phyloP scores from a whole-genome alignment of 2,797 vertebrate species.

The Sphenodon punctatus region DNA sequence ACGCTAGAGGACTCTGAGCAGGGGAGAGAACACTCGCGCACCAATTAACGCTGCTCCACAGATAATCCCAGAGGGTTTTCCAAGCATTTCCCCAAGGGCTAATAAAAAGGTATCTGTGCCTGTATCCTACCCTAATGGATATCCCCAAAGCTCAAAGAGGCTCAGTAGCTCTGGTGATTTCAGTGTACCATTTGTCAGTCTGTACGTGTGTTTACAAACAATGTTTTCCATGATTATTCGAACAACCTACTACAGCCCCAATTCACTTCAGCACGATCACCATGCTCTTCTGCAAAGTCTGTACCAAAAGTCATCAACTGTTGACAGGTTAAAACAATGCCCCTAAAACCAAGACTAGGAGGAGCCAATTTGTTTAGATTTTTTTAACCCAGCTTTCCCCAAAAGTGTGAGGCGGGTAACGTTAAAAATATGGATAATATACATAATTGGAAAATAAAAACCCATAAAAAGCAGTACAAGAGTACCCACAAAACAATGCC shows the following conservation, averaged over 20 bases:
- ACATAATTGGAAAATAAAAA: too few species aligned
- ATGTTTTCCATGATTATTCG: background rate
- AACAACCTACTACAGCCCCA: background rate
- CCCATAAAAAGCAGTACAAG: too few species aligned
- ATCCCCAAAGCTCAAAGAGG: background rate
- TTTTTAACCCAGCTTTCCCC: too few species aligned
- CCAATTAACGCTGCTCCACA: constrained; percentile 42
- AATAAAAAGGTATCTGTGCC: constrained; percentile 41
- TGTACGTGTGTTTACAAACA: constrained; percentile 1
- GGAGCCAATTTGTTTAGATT: too few species aligned
- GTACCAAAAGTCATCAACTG: too few species aligned
- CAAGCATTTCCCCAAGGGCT: constrained; percentile 35
- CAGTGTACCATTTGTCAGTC: constrained; percentile 16
- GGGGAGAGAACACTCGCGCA: background rate
- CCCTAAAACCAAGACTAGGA: too few species aligned
- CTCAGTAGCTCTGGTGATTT: background rate
- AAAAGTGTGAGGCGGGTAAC: too few species aligned
- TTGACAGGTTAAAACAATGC: too few species aligned
- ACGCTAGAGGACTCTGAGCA: constrained; percentile 1
- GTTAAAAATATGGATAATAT: too few species aligned
- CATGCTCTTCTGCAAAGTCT: too few species aligned
- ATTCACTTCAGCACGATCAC: too few species aligned
- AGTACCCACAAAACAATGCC: too few species aligned
- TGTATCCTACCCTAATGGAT: constrained; percentile 50
- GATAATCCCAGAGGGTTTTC: constrained; percentile 17